phyloP scores from a whole-genome alignment of 2,888 invertebrate species.

The Stenurella melanura region DNA sequence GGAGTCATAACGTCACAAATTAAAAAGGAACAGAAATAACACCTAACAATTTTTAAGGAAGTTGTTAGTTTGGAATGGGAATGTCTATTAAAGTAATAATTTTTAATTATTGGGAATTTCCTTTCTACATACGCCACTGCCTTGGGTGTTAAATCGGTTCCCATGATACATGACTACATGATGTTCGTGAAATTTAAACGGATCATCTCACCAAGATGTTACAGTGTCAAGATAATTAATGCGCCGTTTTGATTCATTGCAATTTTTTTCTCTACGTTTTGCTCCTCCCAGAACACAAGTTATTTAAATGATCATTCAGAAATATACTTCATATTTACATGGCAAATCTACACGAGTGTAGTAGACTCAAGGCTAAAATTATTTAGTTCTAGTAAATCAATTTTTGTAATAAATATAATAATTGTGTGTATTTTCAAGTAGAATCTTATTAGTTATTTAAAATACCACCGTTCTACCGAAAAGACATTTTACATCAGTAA shows the following conservation, averaged over 20 bases:
- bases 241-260: slow-evolving; percentile 38
- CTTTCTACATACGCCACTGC: background rate
- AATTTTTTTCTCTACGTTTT: slow-evolving; percentile 12
- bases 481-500: background rate
- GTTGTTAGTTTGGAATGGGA: too few relatives aligned
- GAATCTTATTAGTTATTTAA: too few relatives aligned
- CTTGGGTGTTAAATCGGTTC: slow-evolving; percentile 21
- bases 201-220: slow-evolving; percentile 40
- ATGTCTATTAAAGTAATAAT: background rate
- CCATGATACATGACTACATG: slow-evolving; percentile 20
- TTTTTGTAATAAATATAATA: too few relatives aligned
- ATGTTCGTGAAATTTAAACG: slow-evolving; percentile 33
- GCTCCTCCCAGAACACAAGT: slow-evolving; percentile 33
- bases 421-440: too few relatives aligned
- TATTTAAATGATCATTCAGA: slow-evolving; percentile 22
- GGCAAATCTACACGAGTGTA: background rate
- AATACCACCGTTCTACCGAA: background rate
- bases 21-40: too few relatives aligned
- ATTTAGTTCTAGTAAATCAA: too few relatives aligned
- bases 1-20: too few relatives aligned
- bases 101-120: background rate
- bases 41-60: too few relatives aligned
- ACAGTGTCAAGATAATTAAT: slow-evolving; percentile 38
- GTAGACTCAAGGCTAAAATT: too few relatives aligned
- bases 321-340: slow-evolving; percentile 2